Conservation (phyloP, 2,113 vertebrate genomes). For the Sakesphorus luctuosus region DNA sequence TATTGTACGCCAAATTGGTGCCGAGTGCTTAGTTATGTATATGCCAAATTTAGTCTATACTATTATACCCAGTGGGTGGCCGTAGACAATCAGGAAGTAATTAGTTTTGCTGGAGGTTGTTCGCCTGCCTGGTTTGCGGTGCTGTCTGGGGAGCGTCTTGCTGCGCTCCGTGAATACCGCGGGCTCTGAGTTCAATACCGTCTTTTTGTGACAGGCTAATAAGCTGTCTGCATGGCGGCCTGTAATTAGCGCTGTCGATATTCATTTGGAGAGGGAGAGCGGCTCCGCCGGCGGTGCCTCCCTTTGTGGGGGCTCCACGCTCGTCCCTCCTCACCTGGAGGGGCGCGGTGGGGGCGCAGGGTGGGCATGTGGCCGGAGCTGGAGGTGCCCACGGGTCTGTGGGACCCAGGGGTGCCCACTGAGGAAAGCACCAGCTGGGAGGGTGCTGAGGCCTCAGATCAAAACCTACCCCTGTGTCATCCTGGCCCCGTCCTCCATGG, state of each 20-base stretch:
- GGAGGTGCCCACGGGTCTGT: accelerated
- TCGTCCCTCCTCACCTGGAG: background rate
- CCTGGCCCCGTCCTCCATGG: accelerated
- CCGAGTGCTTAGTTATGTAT: constrained; percentile 69
- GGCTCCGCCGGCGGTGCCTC: background rate
- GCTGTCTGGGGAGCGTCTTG: constrained; percentile 73
- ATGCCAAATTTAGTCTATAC: constrained; percentile 74
- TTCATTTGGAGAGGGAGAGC: constrained; percentile 52
- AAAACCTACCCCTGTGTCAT: background rate
- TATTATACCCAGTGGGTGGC: constrained; percentile 79
- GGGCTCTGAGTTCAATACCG: constrained; percentile 34
- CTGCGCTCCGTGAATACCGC: constrained; percentile 63
- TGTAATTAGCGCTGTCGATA: constrained; percentile 68
- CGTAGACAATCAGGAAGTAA: constrained; percentile 79
- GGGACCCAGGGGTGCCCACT: accelerated
- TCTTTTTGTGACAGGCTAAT: constrained; percentile 61
- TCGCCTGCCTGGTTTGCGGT: constrained; percentile 57
- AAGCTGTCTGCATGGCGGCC: constrained; percentile 64
- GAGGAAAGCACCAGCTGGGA: accelerated
- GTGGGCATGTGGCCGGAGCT: accelerated
- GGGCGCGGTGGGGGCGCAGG: background rate
- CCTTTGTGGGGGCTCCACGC: background rate
- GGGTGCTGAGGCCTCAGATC: background rate
- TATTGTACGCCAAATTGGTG: constrained; percentile 70
- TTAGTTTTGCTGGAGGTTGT: constrained; percentile 74